Evolutionary conservation across 1,140 invertebrate genomes (phyloP).

Genomic region (Cyclina sinensis): DNA sequence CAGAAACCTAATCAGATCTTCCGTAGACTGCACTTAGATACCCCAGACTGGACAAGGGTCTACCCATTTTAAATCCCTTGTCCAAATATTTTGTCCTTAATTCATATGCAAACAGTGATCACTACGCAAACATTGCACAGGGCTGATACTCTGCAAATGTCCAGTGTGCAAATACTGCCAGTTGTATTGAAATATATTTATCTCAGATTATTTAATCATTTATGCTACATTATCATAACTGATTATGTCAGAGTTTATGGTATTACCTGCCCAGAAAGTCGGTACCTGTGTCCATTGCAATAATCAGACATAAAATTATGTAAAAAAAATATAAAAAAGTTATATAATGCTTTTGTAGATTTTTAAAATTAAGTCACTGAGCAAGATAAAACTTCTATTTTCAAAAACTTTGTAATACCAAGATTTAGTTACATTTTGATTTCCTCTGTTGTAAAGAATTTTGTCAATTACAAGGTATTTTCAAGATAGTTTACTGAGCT

Average conservation of each 20-base stretch:
- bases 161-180: background rate
- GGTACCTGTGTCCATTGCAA: background rate
- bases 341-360: too few relatives aligned
- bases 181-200: background rate
- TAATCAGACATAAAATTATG: too few relatives aligned
- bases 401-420: background rate
- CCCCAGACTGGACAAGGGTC: background rate
- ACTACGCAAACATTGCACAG: background rate
- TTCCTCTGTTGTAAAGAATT: background rate
- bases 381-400: slow-evolving; percentile 13
- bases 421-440: slow-evolving; percentile 19
- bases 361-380: background rate
- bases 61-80: background rate
- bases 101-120: background rate
- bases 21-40: too few relatives aligned
- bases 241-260: background rate
- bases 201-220: background rate
- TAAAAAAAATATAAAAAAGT: too few relatives aligned
- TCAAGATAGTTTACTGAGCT: background rate
- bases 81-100: background rate
- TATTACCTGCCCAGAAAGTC: background rate
- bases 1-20: too few relatives aligned
- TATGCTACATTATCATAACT: background rate
- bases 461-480: slow-evolving; percentile 7
- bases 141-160: background rate